A percentile compares a stretch with the other conserved stretches of the same genome.
phyloP scores from a whole-genome alignment of 2,888 invertebrate genomes.

The Apotomis capreana region DNA sequence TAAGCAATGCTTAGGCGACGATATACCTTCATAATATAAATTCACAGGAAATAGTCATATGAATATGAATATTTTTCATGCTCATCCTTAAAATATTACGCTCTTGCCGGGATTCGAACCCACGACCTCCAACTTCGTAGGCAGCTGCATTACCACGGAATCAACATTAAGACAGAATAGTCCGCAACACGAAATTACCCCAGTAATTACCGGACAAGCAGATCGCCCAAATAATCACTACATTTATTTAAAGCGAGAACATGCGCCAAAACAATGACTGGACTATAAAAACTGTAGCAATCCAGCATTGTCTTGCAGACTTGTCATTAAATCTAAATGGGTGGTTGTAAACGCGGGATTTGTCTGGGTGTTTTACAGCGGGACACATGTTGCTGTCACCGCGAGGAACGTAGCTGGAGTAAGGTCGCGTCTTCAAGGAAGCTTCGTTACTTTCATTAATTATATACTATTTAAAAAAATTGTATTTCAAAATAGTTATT shows the following conservation, averaged over 20 bases:
- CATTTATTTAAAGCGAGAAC: constrained; percentile 39
- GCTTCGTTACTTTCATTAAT: background rate
- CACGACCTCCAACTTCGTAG: too few relatives aligned
- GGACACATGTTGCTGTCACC: constrained; percentile 79
- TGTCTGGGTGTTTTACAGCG: constrained; percentile 66
- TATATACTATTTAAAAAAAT: too few relatives aligned
- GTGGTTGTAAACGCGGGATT: constrained; percentile 65
- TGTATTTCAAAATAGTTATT: too few relatives aligned
- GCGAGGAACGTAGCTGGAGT: constrained; percentile 47
- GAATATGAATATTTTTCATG: too few relatives aligned
- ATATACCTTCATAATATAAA: too few relatives aligned
- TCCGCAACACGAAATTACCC: constrained; percentile 9
- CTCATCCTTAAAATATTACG: too few relatives aligned
- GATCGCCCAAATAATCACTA: constrained; percentile 32
- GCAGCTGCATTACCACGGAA: too few relatives aligned
- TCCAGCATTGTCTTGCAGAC: constrained; percentile 57
- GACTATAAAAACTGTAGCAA: constrained; percentile 48
- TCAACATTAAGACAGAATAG: constrained; percentile 8
- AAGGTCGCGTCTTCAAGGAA: constrained; percentile 37
- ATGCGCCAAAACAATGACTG: constrained; percentile 45
- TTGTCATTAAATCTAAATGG: constrained; percentile 73
- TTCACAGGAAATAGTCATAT: too few relatives aligned
- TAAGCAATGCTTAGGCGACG: too few relatives aligned
- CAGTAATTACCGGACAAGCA: constrained; percentile 22
- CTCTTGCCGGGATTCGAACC: too few relatives aligned